phyloP scores from a whole-genome alignment of 2,888 invertebrate species.

The Rhopalosiphum nymphaeae region DNA sequence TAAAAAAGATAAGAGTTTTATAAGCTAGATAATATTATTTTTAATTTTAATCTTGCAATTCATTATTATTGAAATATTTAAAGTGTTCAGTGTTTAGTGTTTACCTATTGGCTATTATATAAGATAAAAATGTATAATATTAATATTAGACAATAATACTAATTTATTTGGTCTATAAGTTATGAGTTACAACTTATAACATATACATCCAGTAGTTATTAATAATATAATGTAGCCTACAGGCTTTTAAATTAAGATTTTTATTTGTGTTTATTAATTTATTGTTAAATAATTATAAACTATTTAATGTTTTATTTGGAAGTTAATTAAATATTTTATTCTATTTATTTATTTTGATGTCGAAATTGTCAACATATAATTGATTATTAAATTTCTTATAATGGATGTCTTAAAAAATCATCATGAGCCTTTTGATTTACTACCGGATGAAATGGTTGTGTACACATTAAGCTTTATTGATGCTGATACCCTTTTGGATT shows the following conservation, averaged over 20 bases:
- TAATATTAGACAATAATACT: neutral
- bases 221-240: neutral
- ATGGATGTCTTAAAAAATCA: neutral
- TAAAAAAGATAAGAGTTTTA: too few species aligned
- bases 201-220: neutral
- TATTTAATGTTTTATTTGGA: neutral
- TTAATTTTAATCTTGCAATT: too few species aligned
- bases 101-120: too few species aligned
- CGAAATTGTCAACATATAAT: neutral
- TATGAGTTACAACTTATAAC: neutral
- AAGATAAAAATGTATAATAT: neutral
- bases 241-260: neutral
- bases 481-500: constrained; percentile 27
- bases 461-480: constrained; percentile 44
- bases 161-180: neutral
- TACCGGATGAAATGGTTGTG: constrained; percentile 62
- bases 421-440: neutral
- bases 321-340: neutral
- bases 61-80: too few species aligned
- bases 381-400: neutral
- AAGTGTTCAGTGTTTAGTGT: too few species aligned
- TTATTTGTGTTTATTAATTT: neutral
- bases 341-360: neutral
- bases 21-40: too few species aligned
- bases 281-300: neutral